phyloP scores from a whole-genome alignment of 2,113 vertebrate genomes.

The Pluvialis apricaria region DNA sequence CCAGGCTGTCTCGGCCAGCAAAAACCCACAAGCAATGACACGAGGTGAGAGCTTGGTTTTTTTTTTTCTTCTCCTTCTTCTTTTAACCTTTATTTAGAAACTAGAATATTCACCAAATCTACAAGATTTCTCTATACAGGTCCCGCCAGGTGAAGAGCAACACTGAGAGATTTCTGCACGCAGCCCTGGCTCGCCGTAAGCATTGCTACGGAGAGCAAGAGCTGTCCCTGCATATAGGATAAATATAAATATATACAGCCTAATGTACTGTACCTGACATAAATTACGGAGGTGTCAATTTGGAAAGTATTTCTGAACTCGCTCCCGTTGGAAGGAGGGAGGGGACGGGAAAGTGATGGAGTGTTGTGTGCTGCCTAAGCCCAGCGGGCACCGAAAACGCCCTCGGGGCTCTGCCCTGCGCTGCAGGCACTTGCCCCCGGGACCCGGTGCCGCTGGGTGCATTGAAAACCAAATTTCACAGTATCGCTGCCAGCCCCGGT shows the following conservation, averaged over 20 bases:
- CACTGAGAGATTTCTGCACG: not conserved
- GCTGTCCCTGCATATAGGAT: not conserved
- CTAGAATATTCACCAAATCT: constrained; percentile 14
- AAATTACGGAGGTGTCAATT: not conserved
- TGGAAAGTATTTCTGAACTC: not conserved
- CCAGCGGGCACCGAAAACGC: not conserved
- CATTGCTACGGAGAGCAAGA: not conserved
- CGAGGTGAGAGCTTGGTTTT: rapidly evolving
- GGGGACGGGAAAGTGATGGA: not conserved
- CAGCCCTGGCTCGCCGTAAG: rapidly evolving
- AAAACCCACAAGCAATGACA: not conserved
- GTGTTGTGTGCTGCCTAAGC: not conserved
- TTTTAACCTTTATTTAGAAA: constrained; percentile 62
- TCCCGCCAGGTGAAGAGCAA: constrained; percentile 5
- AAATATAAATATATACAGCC: not conserved
- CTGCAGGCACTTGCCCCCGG: not conserved
- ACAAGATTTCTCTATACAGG: not conserved
- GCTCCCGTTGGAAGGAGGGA: not conserved
- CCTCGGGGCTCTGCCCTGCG: not conserved
- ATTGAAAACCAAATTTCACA: constrained; percentile 61
- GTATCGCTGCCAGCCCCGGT: not conserved
- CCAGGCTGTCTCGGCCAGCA: not conserved
- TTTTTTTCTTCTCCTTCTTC: not conserved
- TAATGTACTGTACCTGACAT: not conserved
- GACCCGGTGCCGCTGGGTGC: not conserved